Base-by-base conservation (phyloP, 2,888 invertebrate species). In the Keiferia lycopersicella region DNA sequence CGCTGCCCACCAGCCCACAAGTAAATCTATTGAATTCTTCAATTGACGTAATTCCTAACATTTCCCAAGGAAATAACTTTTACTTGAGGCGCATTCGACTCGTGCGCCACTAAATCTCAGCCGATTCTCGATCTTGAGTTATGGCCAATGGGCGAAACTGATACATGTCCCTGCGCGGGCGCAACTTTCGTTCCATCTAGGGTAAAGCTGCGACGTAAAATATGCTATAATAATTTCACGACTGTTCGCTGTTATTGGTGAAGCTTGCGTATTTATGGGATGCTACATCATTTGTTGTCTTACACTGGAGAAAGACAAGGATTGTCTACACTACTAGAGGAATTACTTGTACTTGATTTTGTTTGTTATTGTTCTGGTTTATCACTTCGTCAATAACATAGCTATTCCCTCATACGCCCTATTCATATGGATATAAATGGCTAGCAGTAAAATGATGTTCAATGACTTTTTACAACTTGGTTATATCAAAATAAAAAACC, bases 131-230 rank as follows among this genome's bases (percentile, higher is more conserved):
- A 86, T 84, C 82, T 78, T 83, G 81, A 87, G 77, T 86, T 84
- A 87, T 77, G 70, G 77, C 78, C 80, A 53, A 59, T 68, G 75
- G 75, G 74, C 77, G 78, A 75, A 70, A 76, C 72, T 68, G 66
- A 64, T 68, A 74, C 75, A 68, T 72, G 75, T 74, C 74, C 72
- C 73, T 71, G 72, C 67, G 68, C 72, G 73, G 69, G 72, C 67
- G 68, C 78, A 76, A 84, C 89, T 90, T 90, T 90, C 90, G 78
- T 88, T 75, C 88, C 86, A 79, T 87, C 84, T 86, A 82, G 81
- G 85, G 88, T 69, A 71, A 59, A 41, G 22, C 39, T 56, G n/a
- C 7, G 16, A 56, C 12, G 14, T n/a, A 30, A 30, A 20, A 53
- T 20, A 20, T 11, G 4, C 22, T 7, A 16, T 56, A 56, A 56